Evolutionary conservation across 2,113 vertebrate genomes (phyloP), one percentile per base, ranked within the genome.

Genomic region (Todiramphus saurophagus): DNA sequence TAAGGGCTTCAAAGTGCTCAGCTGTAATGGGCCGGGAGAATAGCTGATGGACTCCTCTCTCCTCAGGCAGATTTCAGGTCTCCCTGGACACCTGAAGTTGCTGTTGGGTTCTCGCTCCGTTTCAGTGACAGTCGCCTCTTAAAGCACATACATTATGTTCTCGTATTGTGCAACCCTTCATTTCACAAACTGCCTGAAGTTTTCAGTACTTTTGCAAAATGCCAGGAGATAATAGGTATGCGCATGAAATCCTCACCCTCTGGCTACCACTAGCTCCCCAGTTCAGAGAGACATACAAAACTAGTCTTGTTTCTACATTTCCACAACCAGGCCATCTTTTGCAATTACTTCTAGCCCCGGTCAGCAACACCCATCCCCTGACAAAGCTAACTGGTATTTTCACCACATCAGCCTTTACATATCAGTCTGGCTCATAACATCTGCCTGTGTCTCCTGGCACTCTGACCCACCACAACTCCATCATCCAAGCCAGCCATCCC

Each of bases 141-240:
- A 72, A 93, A 39, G 53, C 74, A 56, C 83, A 68, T 43, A 43
- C 2, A 0, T 93, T 90, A 58, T 17, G 11, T 87, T 82, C 66
- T 63, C 2, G 0, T 39, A 28, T 92, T 96, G 89, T 94, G 94
- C 94, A 96, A 91, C 74, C 59, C 64, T 30, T 43, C 48, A 23
- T 95, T 94, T 89, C 8, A 0, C 77, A 93, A 95, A 94, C 44
- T 25, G 33, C 66, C 66, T 93, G 35, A 72, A 96, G 87, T 95
- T 96, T 95, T 94, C 74, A 58, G 43, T 78, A 77, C 43, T 84
- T 97, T 87, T 96, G 89, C 91, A 96, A 89, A 94, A 94, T 60
- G 62, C 70, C 77, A 68, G 64, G 73, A 92, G 83, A 46, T 74
- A n/a, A 73, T 80, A 93, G 89, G 86, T 91, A 64, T 35, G 66